Conservation (phyloP, 2,797 vertebrate species). For the Rhadinocentrus ornatus region DNA sequence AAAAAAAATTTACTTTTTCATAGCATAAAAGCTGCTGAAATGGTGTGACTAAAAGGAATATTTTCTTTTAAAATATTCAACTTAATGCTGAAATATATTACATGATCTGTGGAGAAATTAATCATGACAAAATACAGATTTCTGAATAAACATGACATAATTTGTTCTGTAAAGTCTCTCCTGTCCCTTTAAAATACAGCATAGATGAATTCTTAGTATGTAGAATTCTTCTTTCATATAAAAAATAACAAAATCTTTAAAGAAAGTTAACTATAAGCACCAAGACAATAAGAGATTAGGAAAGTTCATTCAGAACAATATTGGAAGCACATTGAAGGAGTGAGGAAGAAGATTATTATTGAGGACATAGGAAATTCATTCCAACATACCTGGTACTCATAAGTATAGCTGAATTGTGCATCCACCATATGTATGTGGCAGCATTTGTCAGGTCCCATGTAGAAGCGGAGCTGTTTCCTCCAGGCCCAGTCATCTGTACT, state of each 20-base stretch:
- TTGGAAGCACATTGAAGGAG: not conserved
- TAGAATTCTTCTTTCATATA: too few relatives aligned
- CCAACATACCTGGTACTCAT: constrained; percentile 92
- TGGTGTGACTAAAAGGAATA: too few relatives aligned
- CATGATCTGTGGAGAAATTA: not conserved
- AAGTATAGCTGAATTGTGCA: constrained; percentile 93
- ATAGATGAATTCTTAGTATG: not conserved
- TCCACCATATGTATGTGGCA: constrained; percentile 95
- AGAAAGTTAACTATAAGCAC: not conserved
- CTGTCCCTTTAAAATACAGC: not conserved
- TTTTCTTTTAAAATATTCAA: too few relatives aligned
- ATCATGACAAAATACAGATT: constrained; percentile 1
- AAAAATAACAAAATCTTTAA: not conserved
- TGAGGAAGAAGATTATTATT: not conserved
- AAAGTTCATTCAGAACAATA: not conserved
- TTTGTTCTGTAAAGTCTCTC: not conserved
- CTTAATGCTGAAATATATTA: not conserved
- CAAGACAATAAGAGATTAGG: not conserved
- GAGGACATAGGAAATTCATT: not conserved
- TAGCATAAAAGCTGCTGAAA: too few relatives aligned
- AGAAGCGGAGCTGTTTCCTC: constrained; percentile 96
- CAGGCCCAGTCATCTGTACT: constrained; percentile 89
- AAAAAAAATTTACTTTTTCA: not conserved
- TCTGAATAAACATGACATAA: not conserved
- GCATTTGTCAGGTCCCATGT: constrained; percentile 86